Evolutionary conservation across 2,797 vertebrate genomes (phyloP).

Genomic region (Melanotaenia trifasciata): DNA sequence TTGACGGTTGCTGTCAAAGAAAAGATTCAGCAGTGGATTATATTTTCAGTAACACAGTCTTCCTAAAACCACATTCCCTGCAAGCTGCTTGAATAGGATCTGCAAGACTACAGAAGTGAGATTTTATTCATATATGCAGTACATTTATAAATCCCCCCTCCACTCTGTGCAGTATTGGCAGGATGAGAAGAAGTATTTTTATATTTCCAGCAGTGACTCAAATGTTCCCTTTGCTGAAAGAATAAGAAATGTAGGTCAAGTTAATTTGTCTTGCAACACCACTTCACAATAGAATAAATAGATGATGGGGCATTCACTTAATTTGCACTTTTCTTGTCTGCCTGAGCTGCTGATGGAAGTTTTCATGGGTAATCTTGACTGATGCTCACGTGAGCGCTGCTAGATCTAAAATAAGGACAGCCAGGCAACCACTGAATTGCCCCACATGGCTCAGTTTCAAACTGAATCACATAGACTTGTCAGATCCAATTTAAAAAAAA

Average conservation of each 20-base stretch:
- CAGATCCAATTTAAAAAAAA: conserved; percentile 48
- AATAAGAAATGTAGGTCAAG: conserved; percentile 55
- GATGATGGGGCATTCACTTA: not conserved
- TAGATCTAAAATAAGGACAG: conserved; percentile 23
- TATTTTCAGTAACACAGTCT: conserved; percentile 19
- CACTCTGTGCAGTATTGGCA: conserved; percentile 37
- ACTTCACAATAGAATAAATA: conserved; percentile 14
- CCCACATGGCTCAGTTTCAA: conserved; percentile 41
- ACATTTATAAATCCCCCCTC: conserved; percentile 28
- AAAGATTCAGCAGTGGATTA: conserved; percentile 12
- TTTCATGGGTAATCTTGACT: not conserved
- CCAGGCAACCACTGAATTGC: conserved; percentile 26
- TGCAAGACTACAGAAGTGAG: conserved; percentile 24
- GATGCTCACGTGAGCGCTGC: conserved; percentile 5
- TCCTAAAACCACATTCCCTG: conserved; percentile 20
- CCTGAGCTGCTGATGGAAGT: not conserved
- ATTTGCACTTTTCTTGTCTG: conserved; percentile 5
- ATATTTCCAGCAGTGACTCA: conserved; percentile 45
- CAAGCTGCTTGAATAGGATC: conserved; percentile 39
- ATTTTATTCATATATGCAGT: conserved; percentile 49
- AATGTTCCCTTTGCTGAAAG: conserved; percentile 40
- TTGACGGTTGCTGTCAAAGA: conserved; percentile 7
- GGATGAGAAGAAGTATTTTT: conserved; percentile 47
- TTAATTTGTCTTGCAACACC: conserved; percentile 37
- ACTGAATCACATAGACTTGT: conserved; percentile 48